phyloP scores from a whole-genome alignment of 2,113 vertebrate genomes.

The Microcebus griseorufus region DNA sequence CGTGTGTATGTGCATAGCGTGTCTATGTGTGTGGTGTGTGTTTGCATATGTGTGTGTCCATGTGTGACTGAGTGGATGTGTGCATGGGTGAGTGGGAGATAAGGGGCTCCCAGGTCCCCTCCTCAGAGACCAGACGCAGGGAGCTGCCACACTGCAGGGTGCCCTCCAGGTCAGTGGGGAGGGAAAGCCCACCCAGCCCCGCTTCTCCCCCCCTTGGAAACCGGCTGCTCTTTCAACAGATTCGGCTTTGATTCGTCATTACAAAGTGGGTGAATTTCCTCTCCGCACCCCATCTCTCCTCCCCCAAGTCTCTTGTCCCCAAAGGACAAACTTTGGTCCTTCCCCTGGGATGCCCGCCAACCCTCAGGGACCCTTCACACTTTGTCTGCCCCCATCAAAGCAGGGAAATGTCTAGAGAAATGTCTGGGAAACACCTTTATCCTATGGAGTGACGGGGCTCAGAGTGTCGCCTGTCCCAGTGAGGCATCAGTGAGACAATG shows the following conservation, averaged over 20 bases:
- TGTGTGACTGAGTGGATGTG: background rate
- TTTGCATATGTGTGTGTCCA: background rate
- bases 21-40: background rate
- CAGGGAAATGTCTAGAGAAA: background rate
- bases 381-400: background rate
- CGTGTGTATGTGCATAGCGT: background rate
- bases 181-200: background rate
- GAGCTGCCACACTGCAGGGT: background rate
- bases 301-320: background rate
- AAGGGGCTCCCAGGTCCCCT: background rate
- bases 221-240: background rate
- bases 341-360: background rate
- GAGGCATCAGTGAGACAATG: background rate
- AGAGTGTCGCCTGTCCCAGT: background rate
- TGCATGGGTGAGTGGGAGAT: background rate
- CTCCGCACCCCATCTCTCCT: background rate
- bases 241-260: background rate
- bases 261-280: background rate
- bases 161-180: background rate
- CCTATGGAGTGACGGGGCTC: background rate
- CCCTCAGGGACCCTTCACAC: background rate
- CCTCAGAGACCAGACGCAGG: background rate
- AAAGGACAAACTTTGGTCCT: background rate
- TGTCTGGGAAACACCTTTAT: background rate
- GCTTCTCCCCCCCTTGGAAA: background rate